Conservation (phyloP, 2,888 invertebrate species). For the Chirona hameri region DNA sequence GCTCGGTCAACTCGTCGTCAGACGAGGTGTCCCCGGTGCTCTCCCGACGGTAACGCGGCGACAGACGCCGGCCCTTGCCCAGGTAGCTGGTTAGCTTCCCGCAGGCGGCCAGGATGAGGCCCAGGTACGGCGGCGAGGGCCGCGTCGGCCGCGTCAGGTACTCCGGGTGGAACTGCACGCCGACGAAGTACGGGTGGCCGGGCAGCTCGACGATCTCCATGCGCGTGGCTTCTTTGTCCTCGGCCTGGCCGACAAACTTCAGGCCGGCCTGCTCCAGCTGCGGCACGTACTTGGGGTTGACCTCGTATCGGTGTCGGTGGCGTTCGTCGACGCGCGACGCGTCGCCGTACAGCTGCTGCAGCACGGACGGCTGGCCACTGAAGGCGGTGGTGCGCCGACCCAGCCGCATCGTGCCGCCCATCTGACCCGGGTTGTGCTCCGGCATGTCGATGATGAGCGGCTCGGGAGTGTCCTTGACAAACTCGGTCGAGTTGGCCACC, state of each 20-base stretch:
- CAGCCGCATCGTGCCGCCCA: constrained; percentile 97
- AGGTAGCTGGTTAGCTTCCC: constrained; percentile 62
- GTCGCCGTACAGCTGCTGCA: constrained; percentile 67
- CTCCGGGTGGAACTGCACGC: constrained; percentile 97
- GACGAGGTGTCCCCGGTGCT: constrained; percentile 65
- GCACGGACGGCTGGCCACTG: constrained; percentile 50
- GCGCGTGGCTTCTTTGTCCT: constrained; percentile 48
- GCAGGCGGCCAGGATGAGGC: constrained; percentile 83
- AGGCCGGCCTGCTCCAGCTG: constrained; percentile 76
- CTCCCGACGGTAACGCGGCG: constrained; percentile 60
- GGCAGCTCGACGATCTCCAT: constrained; percentile 91
- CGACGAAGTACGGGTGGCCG: constrained; percentile 87
- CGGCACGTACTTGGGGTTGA: constrained; percentile 81
- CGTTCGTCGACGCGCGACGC: constrained; percentile 81
- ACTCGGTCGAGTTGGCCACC: constrained; percentile 83
- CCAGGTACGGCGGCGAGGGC: constrained; percentile 93
- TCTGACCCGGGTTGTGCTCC: constrained; percentile 86
- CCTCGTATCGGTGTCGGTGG: constrained; percentile 96
- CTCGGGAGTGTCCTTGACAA: constrained; percentile 65
- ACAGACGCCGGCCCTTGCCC: constrained; percentile 49
- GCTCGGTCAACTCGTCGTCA: constrained; percentile 62
- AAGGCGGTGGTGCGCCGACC: constrained; percentile 89
- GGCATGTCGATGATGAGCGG: constrained; percentile 98
- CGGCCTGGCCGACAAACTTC: constrained; percentile 69
- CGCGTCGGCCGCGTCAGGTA: constrained; percentile 85